Conservation (phyloP, 2,797 vertebrate genomes). For the Tenualosa ilisha region DNA sequence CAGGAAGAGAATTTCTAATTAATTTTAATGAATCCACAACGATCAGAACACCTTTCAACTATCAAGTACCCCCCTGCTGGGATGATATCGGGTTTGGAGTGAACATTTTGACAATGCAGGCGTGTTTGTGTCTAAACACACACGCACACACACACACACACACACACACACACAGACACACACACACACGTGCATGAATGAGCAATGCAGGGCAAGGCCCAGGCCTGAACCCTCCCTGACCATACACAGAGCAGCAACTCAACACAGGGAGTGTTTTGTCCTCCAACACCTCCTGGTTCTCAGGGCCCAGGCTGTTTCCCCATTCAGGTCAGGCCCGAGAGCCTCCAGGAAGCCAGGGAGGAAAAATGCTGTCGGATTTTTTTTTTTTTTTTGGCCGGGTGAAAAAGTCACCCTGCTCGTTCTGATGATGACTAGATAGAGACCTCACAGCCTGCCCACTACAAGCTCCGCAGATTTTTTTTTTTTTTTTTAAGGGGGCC, state of each 20-base stretch:
- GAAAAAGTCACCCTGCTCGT: slow-evolving; percentile 73
- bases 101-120: slow-evolving; percentile 23
- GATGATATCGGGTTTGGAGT: slow-evolving; percentile 1
- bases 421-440: slow-evolving; percentile 65
- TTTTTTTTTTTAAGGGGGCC: slow-evolving; percentile 13
- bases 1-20: background rate
- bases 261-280: slow-evolving; percentile 10
- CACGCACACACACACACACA: slow-evolving; percentile 5
- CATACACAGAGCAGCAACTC: background rate
- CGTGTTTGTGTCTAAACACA: background rate
- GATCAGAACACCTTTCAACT: slow-evolving; percentile 25
- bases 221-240: slow-evolving; percentile 37
- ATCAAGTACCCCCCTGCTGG: slow-evolving; percentile 15
- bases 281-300: background rate
- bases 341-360: slow-evolving; percentile 45
- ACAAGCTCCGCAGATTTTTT: slow-evolving; percentile 60
- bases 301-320: slow-evolving; percentile 37
- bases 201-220: background rate
- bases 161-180: background rate
- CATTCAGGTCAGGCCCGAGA: slow-evolving; percentile 55
- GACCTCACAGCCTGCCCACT: slow-evolving; percentile 60
- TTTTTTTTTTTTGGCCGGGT: slow-evolving; percentile 52
- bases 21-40: slow-evolving; percentile 7
- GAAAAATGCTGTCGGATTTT: slow-evolving; percentile 68
- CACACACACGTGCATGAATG: background rate